phyloP scores from a whole-genome alignment of 2,797 vertebrate species.

The Liparis tanakae region DNA sequence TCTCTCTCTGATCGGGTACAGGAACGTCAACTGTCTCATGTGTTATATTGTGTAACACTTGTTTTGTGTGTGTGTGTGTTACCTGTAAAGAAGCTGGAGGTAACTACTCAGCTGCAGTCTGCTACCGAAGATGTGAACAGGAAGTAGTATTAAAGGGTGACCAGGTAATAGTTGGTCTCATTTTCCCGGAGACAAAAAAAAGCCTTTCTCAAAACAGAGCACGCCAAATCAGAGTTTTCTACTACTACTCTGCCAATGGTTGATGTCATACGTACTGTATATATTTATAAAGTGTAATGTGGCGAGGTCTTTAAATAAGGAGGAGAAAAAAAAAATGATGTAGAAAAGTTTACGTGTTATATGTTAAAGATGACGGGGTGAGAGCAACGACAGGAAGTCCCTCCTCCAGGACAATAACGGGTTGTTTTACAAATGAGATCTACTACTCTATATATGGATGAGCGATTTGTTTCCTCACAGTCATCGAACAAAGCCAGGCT shows the following conservation, averaged over 20 bases:
- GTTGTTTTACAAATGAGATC: not conserved
- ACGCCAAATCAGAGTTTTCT: not conserved
- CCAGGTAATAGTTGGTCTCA: not conserved
- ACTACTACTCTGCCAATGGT: not conserved
- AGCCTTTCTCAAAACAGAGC: too few species aligned
- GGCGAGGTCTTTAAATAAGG: not conserved
- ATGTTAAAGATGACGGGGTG: not conserved
- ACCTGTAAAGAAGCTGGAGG: slow-evolving; percentile 14
- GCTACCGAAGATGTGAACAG: not conserved
- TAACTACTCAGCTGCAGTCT: not conserved
- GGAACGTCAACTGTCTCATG: not conserved
- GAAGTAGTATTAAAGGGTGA: not conserved
- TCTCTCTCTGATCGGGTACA: not conserved
- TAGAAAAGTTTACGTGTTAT: not conserved
- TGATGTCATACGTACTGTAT: not conserved
- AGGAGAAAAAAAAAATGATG: not conserved
- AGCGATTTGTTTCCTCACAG: not conserved
- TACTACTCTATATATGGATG: not conserved
- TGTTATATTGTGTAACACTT: slow-evolving; percentile 1
- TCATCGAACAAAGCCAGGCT: not conserved
- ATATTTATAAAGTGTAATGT: not conserved
- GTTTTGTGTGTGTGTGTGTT: slow-evolving; percentile 27
- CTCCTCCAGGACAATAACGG: not conserved
- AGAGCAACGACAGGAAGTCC: not conserved
- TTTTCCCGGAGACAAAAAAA: too few species aligned